Evolutionary conservation across 2,797 vertebrate genomes (phyloP), one percentile per base, ranked within the genome.

Genomic region (Peromyscus nudipes): DNA sequence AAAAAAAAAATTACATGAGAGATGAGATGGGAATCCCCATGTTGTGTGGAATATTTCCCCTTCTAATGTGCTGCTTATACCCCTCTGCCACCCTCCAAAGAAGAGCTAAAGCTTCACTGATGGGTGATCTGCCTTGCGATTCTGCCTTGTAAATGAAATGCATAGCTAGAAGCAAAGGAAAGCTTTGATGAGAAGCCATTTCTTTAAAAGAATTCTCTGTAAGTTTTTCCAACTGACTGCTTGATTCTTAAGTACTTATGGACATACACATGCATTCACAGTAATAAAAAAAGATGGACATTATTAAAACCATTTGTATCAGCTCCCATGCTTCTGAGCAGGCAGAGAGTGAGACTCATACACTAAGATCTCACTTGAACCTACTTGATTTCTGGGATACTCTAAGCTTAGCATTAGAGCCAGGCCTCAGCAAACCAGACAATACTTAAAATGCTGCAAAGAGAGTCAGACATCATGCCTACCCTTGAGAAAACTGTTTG

Each of bases 1-100:
- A 49, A 88, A 71, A 49, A 88, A 69, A 21, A 89, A 92, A 93
- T 94, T 43, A 96, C 87, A 69, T 9, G 21, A 88, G 95, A 60
- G 6, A 46, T 67, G n/a, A 43, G 27, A 49, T 60, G 4, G 4
- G 21, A 34, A 9, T 89, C 25, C 96, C 13, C 0, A 1, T 4
- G 6, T 8, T 2, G 43, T 67, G 43, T 92, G 40, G 37, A 76
- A 67, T n/a, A 43, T 81, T 77, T 14, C n/a, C 69, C 77, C 75
- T 2, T 77, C 75, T n/a, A n/a, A 8, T 82, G 27, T 34, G 57
- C 11, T 16, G 10, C 37, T 12, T 81, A 4, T 40, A 34, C 65
- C 23, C 4, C 79, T 25, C 81, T 75, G 43, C 60, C 89, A 17
- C 23, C 77, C 14, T 91, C 46, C 67, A 90, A 95, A 31, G 23